These are phyloP conservation scores for Stenopsyche tienmushanensis DNA, from an alignment of 1,140 invertebrate genomes.

Conservation along the genomic window DNA sequence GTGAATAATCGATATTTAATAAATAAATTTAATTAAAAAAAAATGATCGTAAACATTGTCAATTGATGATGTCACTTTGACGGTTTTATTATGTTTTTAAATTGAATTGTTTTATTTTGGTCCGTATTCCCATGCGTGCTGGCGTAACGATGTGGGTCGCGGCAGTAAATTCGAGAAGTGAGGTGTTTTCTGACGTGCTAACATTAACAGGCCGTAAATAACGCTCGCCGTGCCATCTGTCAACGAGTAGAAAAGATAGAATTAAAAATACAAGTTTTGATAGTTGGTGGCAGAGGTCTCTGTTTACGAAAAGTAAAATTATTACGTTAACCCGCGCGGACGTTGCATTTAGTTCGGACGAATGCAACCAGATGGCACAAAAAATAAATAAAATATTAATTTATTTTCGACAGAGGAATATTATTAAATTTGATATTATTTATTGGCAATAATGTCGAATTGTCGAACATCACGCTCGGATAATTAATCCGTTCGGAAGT, in stretches of 20 bases:
- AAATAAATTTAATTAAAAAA: too few species aligned
- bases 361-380: conserved; percentile 33
- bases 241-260: conserved; percentile 33
- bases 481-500: not conserved
- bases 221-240: conserved; percentile 38
- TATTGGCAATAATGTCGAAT: not conserved
- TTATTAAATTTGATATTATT: not conserved
- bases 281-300: conserved; percentile 38
- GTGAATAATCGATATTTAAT: too few species aligned
- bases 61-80: too few species aligned
- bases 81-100: too few species aligned
- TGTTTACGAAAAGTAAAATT: conserved; percentile 7
- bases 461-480: not conserved
- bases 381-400: not conserved
- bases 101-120: too few species aligned
- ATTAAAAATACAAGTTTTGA: conserved; percentile 36
- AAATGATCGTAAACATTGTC: too few species aligned
- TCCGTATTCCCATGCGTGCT: too few species aligned
- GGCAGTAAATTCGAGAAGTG: too few species aligned
- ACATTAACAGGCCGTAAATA: conserved; percentile 34
- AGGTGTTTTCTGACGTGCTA: conserved; percentile 23
- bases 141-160: too few species aligned
- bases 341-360: conserved; percentile 34
- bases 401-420: too few species aligned
- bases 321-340: conserved; percentile 22